A percentile compares a stretch with the other conserved stretches of the same genome.
phyloP scores from a whole-genome alignment of 2,888 invertebrate genomes.

The Nephrotoma flavescens region DNA sequence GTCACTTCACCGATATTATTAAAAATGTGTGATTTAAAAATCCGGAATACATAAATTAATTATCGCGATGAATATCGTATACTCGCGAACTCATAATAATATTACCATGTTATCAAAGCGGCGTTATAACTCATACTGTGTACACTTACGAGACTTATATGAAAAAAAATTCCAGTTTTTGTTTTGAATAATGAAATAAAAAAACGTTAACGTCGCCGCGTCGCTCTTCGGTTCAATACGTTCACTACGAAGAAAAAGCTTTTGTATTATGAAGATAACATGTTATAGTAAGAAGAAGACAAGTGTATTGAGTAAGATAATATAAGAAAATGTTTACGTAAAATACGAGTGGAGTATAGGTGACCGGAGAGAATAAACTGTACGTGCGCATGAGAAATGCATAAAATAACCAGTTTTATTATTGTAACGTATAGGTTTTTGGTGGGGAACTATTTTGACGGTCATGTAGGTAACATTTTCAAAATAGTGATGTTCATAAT shows the following conservation, averaged over 20 bases:
- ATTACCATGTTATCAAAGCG: not conserved
- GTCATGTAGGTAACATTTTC: not conserved
- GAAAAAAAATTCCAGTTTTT: not conserved
- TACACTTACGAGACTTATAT: not conserved
- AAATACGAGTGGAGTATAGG: not conserved
- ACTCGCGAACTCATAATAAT: not conserved
- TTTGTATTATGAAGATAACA: not conserved
- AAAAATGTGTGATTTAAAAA: not conserved
- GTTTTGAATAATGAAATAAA: not conserved
- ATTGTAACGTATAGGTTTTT: not conserved
- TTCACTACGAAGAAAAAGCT: not conserved
- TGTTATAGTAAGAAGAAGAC: not conserved
- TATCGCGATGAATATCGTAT: not conserved
- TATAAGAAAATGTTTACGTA: not conserved
- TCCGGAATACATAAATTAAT: not conserved
- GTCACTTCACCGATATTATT: too few relatives aligned
- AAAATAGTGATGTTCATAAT: too few relatives aligned
- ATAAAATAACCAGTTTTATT: not conserved
- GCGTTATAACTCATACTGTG: not conserved
- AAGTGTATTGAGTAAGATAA: not conserved
- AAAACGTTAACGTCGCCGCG: not conserved
- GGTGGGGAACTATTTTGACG: not conserved
- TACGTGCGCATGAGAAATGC: not conserved
- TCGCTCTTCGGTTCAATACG: not conserved
- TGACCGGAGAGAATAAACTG: not conserved